Evolutionary conservation across 2,888 invertebrate genomes (phyloP), one percentile per base, ranked within the genome.

Genomic region (Mimumesa dahlbomi): DNA sequence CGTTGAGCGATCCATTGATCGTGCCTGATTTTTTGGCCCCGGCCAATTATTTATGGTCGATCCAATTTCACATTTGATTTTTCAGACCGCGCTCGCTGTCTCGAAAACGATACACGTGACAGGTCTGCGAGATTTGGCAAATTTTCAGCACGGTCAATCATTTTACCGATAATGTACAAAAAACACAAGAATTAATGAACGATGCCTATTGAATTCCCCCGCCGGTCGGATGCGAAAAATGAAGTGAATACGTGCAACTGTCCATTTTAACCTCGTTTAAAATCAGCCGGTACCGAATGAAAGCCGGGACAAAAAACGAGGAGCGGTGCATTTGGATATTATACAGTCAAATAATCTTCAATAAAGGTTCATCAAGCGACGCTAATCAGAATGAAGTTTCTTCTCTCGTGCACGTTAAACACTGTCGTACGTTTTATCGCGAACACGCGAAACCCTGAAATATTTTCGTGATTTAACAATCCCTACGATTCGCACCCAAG

Each of bases 311-410:
- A 34, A 9, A n/a, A 34, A n/a, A n/a, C 9, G 34, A 34, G n/a
- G 34, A 9, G 34, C n/a, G 4, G n/a, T n/a, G n/a, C n/a, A n/a
- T n/a, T n/a, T 34, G 34, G 18, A 16, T 9, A 11, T 29, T 50
- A 9, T 40, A 48, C 22, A 11, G 14, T 0, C 31, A 25, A 43
- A 49, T 11, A 34, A 19, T 4, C 34, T n/a, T n/a, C 34, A 21
- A 36, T 19, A 34, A 19, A 42, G 49, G 65, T 43, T 66, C 45
- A 63, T 66, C 66, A 46, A 53, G 2, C 36, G 34, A 5, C 16
- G 53, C 53, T 64, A 54, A 63, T 63, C 18, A 16, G 7, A 6
- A 16, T 7, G 14, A 0, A 2, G 11, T 6, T 40, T 16, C 4
- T 40, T 16, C 18, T 6, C 40, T 6, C 40, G 14, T 40, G 3